Evolutionary conservation across 1,140 invertebrate species (phyloP).

Genomic region (Agrypnia vestita): DNA sequence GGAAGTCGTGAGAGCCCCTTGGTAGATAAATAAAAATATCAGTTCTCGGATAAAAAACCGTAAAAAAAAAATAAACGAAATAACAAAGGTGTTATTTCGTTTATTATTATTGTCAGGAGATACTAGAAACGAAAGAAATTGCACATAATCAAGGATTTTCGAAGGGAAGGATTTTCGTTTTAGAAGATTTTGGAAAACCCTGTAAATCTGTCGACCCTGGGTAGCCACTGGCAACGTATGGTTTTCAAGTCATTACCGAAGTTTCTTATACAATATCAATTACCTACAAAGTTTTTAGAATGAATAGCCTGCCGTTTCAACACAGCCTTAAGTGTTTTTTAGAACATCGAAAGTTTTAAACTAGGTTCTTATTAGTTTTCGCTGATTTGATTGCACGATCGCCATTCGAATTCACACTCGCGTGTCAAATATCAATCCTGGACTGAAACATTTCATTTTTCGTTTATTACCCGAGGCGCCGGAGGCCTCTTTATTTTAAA

Average conservation of each 20-base stretch:
- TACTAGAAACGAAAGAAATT: no score
- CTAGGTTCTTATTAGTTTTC: constrained; percentile 35
- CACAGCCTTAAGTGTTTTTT: constrained; percentile 17
- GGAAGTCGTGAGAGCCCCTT: no score
- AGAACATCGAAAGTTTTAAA: constrained; percentile 13
- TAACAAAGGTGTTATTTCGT: no score
- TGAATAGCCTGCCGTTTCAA: not conserved
- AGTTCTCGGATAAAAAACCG: no score
- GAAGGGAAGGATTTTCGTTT: no score
- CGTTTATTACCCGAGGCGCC: constrained; percentile 21
- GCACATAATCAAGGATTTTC: no score
- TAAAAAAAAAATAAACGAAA: no score
- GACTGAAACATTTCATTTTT: constrained; percentile 22
- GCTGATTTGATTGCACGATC: constrained; percentile 25
- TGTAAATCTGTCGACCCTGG: no score
- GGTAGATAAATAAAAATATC: no score
- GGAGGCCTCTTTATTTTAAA: not conserved
- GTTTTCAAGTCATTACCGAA: constrained; percentile 6
- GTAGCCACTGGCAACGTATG: not conserved
- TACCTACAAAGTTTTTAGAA: not conserved
- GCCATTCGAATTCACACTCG: constrained; percentile 35
- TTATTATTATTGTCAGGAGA: no score
- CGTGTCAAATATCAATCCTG: constrained; percentile 30
- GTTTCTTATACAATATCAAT: not conserved
- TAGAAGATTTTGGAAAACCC: no score